Base-by-base conservation (phyloP, 2,888 invertebrate species). In the Phania funesta region DNA sequence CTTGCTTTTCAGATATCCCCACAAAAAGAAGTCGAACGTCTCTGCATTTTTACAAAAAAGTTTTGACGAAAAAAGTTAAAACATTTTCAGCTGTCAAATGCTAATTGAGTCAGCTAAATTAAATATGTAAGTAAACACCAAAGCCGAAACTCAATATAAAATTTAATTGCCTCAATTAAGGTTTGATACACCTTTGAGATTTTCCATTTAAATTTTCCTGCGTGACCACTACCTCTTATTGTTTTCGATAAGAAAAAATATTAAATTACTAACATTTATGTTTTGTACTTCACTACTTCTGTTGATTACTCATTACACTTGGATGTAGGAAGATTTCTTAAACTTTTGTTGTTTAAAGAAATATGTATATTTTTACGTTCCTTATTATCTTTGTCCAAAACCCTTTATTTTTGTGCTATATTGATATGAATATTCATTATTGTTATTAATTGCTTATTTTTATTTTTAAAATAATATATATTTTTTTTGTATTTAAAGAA, bases 281-380 rank as follows among this genome's bases (percentile, higher is more conserved):
- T 44, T 18, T 13, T 2, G 4, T 20, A n/a, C n/a, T 54, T 75
- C 22, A 16, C 6, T 52, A n/a, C 46, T 38, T 52, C 16, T 41
- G 58, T 38, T 41, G 67, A 50, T 67, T 67, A 41, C n/a, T 64
- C 52, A 24, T 46, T 35, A 29, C 18, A 48, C 22, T 46, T 58
- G 35, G 58, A 38, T 4, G 26, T 16, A 24, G 29, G 16, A 29
- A 24, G 16, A 35, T 38, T 65, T 46, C 20, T 20, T 29, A 18
- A 24, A 7, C 32, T 60, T 76, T 76, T 67, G 41, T 35, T 67
- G 60, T 76, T 76, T 38, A 67, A 75, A 67, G 67, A 67, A 67
- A 67, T 18, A n/a, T 41, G 50, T 18, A 50, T n/a, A n/a, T n/a
- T n/a, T 64, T 44, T 74, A 29, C 18, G 11, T 48, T 50, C 22